Conservation (phyloP, 2,113 vertebrate genomes). For the Pardalotus punctatus region DNA sequence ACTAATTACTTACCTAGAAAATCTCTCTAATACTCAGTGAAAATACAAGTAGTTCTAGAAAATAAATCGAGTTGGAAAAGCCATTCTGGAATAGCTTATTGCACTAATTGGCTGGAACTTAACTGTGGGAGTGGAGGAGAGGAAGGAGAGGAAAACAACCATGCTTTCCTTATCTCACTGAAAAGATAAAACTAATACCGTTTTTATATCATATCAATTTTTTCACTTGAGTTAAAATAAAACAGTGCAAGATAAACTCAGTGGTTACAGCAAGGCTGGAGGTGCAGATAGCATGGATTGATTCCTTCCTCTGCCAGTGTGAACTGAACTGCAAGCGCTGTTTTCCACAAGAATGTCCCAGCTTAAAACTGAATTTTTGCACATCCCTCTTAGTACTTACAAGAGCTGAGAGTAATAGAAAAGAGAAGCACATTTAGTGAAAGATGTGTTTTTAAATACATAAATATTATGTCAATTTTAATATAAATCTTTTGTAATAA, state of each 20-base stretch:
- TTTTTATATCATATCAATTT: neutral
- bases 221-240: neutral
- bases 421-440: neutral
- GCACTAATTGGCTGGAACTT: neutral
- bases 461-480: neutral
- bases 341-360: neutral
- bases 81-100: neutral
- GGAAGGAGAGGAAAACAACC: neutral
- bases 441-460: neutral
- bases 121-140: neutral
- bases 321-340: neutral
- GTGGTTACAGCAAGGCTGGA: neutral
- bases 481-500: neutral
- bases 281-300: neutral
- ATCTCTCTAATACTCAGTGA: neutral
- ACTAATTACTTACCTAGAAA: slow-evolving; percentile 1
- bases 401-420: neutral
- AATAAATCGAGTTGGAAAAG: neutral
- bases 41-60: neutral
- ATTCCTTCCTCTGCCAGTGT: neutral
- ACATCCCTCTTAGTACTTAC: neutral
- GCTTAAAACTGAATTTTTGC: neutral
- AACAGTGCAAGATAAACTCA: neutral
- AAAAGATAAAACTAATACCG: neutral
- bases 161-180: neutral